Evolutionary conservation across 2,797 vertebrate species (phyloP).

Genomic region (Notoglanidium macrostoma): DNA sequence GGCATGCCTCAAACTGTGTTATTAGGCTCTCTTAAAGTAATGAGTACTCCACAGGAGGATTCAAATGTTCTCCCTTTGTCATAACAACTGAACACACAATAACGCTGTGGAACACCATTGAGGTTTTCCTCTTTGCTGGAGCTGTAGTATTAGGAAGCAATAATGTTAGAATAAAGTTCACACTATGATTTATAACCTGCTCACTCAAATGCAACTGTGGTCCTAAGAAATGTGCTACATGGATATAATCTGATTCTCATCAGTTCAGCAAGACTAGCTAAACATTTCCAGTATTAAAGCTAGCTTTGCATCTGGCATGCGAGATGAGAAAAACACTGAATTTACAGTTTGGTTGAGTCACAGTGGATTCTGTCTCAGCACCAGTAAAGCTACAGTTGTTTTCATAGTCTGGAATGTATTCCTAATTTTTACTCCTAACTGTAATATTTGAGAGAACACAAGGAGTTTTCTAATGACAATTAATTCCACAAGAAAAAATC

Average conservation of each 20-base stretch:
- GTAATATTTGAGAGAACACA: not conserved
- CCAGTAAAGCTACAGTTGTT: slow-evolving; percentile 32
- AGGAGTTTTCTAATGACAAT: not conserved
- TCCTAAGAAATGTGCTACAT: not conserved
- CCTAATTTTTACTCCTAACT: not conserved
- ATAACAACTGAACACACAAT: not conserved
- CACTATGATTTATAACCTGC: not conserved
- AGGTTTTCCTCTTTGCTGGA: not conserved
- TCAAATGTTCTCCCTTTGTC: not conserved
- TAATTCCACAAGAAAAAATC: not conserved
- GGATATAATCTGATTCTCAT: not conserved
- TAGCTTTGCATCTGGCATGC: not conserved
- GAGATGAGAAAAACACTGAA: not conserved
- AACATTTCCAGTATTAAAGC: not conserved
- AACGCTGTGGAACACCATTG: not conserved
- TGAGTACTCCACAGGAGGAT: not conserved
- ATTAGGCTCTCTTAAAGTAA: slow-evolving; percentile 10
- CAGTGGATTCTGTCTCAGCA: slow-evolving; percentile 49
- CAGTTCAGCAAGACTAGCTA: not conserved
- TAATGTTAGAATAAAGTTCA: not conserved
- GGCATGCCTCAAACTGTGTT: slow-evolving; percentile 22
- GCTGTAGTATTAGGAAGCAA: not conserved
- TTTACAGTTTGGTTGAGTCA: slow-evolving; percentile 24
- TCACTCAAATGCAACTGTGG: not conserved
- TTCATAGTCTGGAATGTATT: slow-evolving; percentile 46